Percentiles rank a stretch among this genome's conserved stretches.
Conservation (phyloP, 2,113 vertebrate species). For the Lethenteron reissneri region DNA sequence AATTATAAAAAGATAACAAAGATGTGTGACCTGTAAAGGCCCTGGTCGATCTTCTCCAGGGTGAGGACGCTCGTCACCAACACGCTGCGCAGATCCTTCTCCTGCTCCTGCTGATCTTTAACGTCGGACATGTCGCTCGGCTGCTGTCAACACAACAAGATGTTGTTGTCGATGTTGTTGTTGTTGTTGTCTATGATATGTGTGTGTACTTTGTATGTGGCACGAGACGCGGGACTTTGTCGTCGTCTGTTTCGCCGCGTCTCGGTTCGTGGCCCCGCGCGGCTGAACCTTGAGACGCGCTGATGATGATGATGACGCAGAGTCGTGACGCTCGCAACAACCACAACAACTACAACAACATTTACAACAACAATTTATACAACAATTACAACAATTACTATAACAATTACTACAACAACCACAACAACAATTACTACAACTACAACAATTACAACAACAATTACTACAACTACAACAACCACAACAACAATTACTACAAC, state of each 20-base stretch:
- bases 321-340: neutral
- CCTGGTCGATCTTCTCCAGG: slow-evolving; percentile 48
- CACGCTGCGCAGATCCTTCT: slow-evolving; percentile 53
- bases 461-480: neutral
- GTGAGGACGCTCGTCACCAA: slow-evolving; percentile 66
- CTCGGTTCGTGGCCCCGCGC: no score
- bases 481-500: neutral
- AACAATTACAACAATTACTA: neutral
- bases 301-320: no score
- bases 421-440: neutral
- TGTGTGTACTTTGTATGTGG: no score
- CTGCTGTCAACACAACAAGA: no score
- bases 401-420: neutral
- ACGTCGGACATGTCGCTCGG: no score
- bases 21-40: slow-evolving; percentile 43
- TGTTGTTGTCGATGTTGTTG: no score
- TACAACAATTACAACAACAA: neutral
- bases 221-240: no score
- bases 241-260: no score
- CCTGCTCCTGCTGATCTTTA: no score
- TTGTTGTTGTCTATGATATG: no score
- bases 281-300: no score
- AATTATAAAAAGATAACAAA: no score
- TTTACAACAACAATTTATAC: neutral
- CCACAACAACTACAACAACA: neutral